These are phyloP conservation scores for Oscheius sp. DNA, from an alignment of 1,140 invertebrate genomes.

Conservation along the genomic window DNA sequence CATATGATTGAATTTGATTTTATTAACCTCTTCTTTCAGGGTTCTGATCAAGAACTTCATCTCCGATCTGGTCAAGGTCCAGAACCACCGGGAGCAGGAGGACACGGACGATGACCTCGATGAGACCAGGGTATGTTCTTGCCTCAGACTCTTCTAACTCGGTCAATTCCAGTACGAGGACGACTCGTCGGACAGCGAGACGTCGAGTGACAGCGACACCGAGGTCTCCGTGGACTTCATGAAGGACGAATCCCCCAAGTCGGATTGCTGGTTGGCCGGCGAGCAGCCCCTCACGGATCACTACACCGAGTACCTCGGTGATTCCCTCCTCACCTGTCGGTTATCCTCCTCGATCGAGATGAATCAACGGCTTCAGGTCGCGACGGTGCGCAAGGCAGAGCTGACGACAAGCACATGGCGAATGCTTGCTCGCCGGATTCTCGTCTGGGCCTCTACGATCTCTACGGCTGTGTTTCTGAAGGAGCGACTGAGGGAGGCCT, in stretches of 20 bases:
- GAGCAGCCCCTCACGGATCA: background rate
- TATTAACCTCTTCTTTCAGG: background rate
- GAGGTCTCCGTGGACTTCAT: background rate
- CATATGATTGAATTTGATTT: too few species aligned
- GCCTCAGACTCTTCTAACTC: background rate
- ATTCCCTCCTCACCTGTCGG: background rate
- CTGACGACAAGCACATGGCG: background rate
- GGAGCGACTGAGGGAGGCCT: background rate
- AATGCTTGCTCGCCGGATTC: background rate
- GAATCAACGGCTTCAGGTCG: background rate
- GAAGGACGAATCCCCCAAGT: background rate
- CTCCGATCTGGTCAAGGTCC: conserved; percentile 21
- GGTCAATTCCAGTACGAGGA: background rate
- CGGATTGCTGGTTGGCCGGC: background rate
- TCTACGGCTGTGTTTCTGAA: background rate
- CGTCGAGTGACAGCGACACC: background rate
- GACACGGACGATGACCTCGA: background rate
- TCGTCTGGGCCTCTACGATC: background rate
- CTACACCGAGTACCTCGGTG: background rate
- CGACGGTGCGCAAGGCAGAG: background rate
- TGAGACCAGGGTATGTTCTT: background rate
- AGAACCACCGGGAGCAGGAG: background rate
- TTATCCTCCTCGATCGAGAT: background rate
- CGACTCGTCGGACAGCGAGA: background rate
- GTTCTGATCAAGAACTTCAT: conserved; percentile 29